Evolutionary conservation across 2,888 invertebrate genomes (phyloP).

Genomic region (Sinelater perroti): DNA sequence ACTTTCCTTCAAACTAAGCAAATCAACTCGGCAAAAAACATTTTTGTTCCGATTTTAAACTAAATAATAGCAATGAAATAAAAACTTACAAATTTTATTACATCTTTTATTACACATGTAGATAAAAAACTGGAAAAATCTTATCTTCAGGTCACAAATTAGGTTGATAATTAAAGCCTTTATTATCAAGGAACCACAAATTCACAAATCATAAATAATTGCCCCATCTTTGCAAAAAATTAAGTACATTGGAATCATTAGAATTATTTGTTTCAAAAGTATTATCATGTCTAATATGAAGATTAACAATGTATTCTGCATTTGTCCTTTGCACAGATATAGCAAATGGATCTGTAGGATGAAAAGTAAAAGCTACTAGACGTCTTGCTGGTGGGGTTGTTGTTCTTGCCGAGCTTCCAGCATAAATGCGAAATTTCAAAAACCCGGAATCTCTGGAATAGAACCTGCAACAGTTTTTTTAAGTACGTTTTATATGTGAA

Average conservation of each 20-base stretch:
- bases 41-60: no score
- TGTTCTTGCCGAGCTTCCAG: conserved; percentile 70
- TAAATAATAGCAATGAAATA: no score
- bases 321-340: conserved; percentile 94
- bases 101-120: no score
- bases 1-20: no score
- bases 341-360: conserved; percentile 95
- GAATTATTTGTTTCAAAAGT: conserved; percentile 23
- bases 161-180: no score
- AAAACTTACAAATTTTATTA: no score
- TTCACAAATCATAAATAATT: conserved; percentile 17
- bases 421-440: conserved; percentile 76
- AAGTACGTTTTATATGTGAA: conserved; percentile 11
- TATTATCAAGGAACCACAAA: no score
- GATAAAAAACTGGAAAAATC: no score
- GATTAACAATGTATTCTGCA: conserved; percentile 93
- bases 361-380: conserved; percentile 94
- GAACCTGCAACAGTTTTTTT: conserved; percentile 73
- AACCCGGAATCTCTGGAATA: conserved; percentile 83
- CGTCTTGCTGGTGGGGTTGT: conserved; percentile 76
- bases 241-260: conserved; percentile 40
- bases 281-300: conserved; percentile 71
- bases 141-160: no score
- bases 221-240: conserved; percentile 33
- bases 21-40: no score